A percentile compares a stretch with the other conserved stretches of the same genome.
Conservation (phyloP, 2,113 vertebrate species). For the Myotis lucifugus region DNA sequence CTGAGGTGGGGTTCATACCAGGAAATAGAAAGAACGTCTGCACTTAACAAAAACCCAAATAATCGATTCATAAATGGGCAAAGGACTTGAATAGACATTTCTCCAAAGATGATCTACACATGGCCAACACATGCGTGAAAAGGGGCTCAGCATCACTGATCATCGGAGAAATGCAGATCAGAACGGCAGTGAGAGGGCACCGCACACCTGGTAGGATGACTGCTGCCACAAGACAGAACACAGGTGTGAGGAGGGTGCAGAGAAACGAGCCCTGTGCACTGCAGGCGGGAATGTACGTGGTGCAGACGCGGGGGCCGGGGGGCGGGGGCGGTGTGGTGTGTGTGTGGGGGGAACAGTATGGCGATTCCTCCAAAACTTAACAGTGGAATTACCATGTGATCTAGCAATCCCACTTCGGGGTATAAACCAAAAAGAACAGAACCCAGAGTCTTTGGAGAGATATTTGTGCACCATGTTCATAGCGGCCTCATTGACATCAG, state of each 20-base stretch:
- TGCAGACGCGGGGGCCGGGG: accelerated
- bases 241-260: accelerated
- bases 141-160: accelerated
- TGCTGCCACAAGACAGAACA: accelerated
- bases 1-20: background rate
- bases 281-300: accelerated
- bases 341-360: accelerated
- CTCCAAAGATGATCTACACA: background rate
- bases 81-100: background rate
- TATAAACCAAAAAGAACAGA: accelerated
- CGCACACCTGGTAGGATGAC: accelerated
- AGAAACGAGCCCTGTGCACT: accelerated
- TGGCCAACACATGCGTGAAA: accelerated
- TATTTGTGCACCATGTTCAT: accelerated
- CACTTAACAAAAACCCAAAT: accelerated
- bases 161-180: accelerated
- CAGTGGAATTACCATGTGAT: accelerated
- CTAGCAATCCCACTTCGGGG: background rate
- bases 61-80: background rate
- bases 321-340: too few species aligned
- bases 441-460: background rate
- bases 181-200: accelerated
- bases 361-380: too few species aligned
- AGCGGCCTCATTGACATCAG: accelerated
- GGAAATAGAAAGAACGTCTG: accelerated